Evolutionary conservation across 2,888 invertebrate genomes (phyloP).

Genomic region (Pyralis farinalis): DNA sequence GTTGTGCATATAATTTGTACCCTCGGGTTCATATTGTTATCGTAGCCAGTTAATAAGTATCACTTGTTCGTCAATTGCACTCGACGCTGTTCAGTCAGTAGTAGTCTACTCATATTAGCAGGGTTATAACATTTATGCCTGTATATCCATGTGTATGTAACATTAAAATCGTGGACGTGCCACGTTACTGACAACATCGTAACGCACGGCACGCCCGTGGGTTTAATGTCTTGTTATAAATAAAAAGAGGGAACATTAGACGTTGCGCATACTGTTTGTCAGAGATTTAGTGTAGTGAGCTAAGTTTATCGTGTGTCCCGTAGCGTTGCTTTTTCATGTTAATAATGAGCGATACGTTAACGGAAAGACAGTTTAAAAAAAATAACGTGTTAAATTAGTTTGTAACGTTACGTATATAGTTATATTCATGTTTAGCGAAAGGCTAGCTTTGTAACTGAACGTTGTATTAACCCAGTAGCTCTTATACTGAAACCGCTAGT

Average conservation of each 20-base stretch:
- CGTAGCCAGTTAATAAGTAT: conserved; percentile 72
- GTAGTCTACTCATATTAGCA: conserved; percentile 53
- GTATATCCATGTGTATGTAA: conserved; percentile 31
- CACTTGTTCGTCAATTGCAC: conserved; percentile 81
- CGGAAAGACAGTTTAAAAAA: not conserved
- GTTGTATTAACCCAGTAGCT: no score
- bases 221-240: conserved; percentile 30
- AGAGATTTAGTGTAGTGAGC: conserved; percentile 14
- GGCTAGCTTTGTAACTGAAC: no score
- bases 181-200: conserved; percentile 20
- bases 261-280: conserved; percentile 43
- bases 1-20: conserved; percentile 58
- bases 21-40: conserved; percentile 71
- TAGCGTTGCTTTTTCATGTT: conserved; percentile 16
- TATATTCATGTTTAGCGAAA: no score
- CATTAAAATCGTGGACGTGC: conserved; percentile 40
- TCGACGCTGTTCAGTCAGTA: conserved; percentile 68
- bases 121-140: conserved; percentile 42
- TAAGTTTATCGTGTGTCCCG: conserved; percentile 25
- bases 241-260: conserved; percentile 28
- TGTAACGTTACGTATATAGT: no score
- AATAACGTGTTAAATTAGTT: no score
- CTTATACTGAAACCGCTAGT: not conserved
- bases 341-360: not conserved
- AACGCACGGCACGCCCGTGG: conserved; percentile 32